Conservation (phyloP, 92 coral and sea anemone species). For the Epizoanthus stellaris region DNA sequence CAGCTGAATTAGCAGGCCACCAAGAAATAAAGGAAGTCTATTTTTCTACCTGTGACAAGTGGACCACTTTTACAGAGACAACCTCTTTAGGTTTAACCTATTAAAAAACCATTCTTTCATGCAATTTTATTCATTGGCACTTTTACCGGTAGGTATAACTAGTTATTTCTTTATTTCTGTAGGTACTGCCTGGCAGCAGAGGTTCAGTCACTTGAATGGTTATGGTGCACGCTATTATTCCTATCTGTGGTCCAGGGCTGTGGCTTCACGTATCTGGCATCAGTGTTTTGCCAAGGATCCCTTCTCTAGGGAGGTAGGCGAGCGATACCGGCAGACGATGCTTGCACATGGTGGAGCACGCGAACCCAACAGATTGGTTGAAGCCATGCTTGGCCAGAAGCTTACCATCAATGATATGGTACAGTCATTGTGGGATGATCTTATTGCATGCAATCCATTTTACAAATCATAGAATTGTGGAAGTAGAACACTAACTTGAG, state of each 20-base stretch:
- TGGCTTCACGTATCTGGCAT: constrained; percentile 95
- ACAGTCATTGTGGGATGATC: constrained; percentile 82
- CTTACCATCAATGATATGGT: constrained; percentile 82
- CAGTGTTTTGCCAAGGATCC: constrained; percentile 94
- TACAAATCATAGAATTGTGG: constrained; percentile 21
- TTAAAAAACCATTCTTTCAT: not conserved
- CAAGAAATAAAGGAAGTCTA: too few relatives aligned
- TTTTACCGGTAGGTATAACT: too few relatives aligned
- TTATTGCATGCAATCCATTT: constrained; percentile 71
- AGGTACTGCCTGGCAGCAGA: constrained; percentile 99
- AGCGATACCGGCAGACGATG: constrained; percentile 89
- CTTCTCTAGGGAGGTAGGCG: constrained; percentile 89
- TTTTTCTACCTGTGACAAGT: too few relatives aligned
- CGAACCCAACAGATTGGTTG: constrained; percentile 85
- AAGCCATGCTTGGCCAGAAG: constrained; percentile 85
- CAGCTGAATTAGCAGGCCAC: too few relatives aligned
- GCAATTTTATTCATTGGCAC: too few relatives aligned
- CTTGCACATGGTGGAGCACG: constrained; percentile 92
- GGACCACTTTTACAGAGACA: too few relatives aligned
- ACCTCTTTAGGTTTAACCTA: too few relatives aligned
- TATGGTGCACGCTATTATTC: constrained; percentile 98
- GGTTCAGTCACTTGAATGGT: constrained; percentile 96
- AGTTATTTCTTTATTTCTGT: not conserved
- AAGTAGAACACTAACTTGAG: not conserved
- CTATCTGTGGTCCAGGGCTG: constrained; percentile 97